phyloP scores from a whole-genome alignment of 2,113 vertebrate species.

The Entosphenus tridentatus region DNA sequence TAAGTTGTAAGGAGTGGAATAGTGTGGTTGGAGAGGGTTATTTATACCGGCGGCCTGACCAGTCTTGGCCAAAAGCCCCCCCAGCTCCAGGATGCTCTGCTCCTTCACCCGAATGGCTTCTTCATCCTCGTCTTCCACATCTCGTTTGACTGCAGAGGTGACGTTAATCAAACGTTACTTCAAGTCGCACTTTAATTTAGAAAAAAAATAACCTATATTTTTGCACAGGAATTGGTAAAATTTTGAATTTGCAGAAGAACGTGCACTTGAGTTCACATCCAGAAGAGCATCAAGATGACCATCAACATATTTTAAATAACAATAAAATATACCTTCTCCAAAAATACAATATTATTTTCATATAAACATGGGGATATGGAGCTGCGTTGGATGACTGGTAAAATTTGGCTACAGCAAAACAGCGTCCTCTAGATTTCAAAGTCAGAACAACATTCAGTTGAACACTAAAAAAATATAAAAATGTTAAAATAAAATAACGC shows the following conservation, averaged over 20 bases:
- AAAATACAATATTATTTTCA: no score
- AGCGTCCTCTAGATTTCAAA: no score
- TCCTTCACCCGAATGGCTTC: constrained; percentile 93
- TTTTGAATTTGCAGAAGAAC: background rate
- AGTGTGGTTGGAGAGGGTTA: no score
- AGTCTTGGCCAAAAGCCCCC: constrained; percentile 72
- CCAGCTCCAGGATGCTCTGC: constrained; percentile 93
- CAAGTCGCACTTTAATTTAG: background rate
- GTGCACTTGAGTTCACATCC: background rate
- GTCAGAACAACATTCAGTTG: no score
- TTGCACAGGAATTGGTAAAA: background rate
- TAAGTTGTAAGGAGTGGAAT: no score
- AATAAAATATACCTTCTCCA: no score
- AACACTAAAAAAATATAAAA: no score
- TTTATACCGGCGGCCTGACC: constrained; percentile 80
- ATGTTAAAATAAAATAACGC: no score
- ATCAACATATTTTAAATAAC: background rate
- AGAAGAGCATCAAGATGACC: background rate
- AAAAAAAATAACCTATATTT: background rate
- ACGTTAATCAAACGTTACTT: background rate
- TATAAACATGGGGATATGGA: no score
- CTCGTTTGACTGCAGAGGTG: constrained; percentile 49
- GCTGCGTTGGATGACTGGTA: no score
- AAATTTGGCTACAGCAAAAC: no score
- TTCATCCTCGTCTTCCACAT: constrained; percentile 86